phyloP scores from a whole-genome alignment of 2,113 vertebrate genomes.

The Salvelinus alpinus region DNA sequence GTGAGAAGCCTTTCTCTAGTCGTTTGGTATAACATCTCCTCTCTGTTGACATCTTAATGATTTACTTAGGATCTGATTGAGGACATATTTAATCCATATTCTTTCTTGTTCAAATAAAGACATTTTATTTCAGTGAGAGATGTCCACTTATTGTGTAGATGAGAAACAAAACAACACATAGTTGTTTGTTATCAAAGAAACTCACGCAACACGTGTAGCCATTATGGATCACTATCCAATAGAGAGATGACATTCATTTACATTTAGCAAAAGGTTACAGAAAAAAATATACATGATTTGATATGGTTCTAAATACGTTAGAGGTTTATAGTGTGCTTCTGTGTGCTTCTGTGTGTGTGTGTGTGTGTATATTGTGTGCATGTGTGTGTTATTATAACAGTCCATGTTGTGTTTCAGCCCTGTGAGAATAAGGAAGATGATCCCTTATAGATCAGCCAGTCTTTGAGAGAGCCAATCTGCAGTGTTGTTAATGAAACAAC shows the following conservation, averaged over 20 bases:
- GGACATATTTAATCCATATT: neutral
- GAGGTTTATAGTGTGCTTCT: neutral
- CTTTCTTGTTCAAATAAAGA: neutral
- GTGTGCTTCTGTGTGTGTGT: neutral
- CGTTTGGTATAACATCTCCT: neutral
- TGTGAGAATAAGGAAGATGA: neutral
- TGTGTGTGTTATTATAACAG: neutral
- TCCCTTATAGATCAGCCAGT: neutral
- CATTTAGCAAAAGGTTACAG: neutral
- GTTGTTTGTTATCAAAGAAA: too few relatives aligned
- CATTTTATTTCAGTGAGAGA: neutral
- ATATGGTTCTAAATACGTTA: neutral
- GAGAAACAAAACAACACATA: neutral
- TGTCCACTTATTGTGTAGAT: neutral
- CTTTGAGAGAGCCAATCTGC: neutral
- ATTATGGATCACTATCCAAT: neutral
- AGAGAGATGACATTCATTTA: neutral
- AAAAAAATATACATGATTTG: neutral
- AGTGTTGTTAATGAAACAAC: neutral
- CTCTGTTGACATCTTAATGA: neutral
- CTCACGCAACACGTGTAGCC: neutral
- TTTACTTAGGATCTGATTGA: neutral
- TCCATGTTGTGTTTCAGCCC: neutral
- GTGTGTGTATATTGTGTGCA: neutral
- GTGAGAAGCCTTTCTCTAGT: conserved; percentile 52